Evolutionary conservation across 1,140 invertebrate genomes (phyloP), one percentile per base, ranked within the genome.

Genomic region (Leptopilina boulardi): DNA sequence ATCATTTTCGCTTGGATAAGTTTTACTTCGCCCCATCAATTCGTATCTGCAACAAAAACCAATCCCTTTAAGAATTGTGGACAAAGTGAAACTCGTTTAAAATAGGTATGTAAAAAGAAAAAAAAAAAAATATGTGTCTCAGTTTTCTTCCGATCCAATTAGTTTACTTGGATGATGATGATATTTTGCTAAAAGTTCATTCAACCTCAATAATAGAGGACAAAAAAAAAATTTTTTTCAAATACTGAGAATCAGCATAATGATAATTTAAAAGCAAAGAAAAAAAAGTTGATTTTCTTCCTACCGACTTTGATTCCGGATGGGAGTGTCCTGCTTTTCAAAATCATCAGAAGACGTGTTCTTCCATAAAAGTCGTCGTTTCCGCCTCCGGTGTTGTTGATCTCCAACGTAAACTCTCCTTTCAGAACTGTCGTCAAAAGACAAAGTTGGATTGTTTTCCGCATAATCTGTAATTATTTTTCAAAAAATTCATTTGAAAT

Each of bases 281-380:
- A 34, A 3, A 38, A 66, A 66, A 66, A 66, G 59, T n/a, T 26
- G 59, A 66, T 66, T 66, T 38, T 30, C 23, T n/a, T 66, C 59
- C 13, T 66, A 66, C 59, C 59, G 59, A 5, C 59, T 66, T 30
- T 66, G 59, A 66, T 66, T 66, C 59, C 59, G 47, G 47, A 51
- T 66, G 59, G 59, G 23, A 66, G 59, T 30, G 73, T 73, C 34
- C n/a, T 78, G 38, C 34, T 80, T 76, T 70, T 70, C 71, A n/a
- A 72, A 74, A 70, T 76, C 23, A 23, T 87, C 84, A 26, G 78
- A 5, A 8, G 73, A 81, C 70, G 71, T 83, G 71, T 83, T 83
- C 71, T 80, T 73, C 23, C 74, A 80, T 71, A 86, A 73, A 30
- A 85, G 85, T 71, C 87, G 81, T n/a, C 87, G 83, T 77, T 66